Conservation (phyloP, 2,888 invertebrate species). For the Lycia hirtaria region DNA sequence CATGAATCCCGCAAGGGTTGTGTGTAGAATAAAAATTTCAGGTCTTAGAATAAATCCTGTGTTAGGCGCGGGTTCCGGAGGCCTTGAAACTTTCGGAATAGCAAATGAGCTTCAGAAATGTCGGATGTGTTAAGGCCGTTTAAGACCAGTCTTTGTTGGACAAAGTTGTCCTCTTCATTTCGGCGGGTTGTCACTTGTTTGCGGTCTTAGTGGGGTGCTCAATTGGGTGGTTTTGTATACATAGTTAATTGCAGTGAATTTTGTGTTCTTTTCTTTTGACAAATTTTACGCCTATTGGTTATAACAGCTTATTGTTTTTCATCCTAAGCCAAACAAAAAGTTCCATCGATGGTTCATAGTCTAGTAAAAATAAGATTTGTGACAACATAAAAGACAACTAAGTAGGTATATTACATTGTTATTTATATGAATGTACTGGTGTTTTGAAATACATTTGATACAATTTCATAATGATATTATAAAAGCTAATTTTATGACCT, state of each 20-base stretch:
- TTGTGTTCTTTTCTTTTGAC: neutral
- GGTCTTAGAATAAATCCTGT: conserved; percentile 45
- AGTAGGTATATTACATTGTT: too few relatives aligned
- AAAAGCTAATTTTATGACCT: too few relatives aligned
- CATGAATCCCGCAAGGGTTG: conserved; percentile 43
- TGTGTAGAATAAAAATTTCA: conserved; percentile 51
- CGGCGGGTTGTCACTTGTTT: conserved; percentile 22
- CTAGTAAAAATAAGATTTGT: too few relatives aligned
- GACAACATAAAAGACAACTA: too few relatives aligned
- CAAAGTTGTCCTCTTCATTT: conserved; percentile 34
- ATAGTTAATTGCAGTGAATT: neutral
- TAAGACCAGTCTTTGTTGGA: conserved; percentile 26
- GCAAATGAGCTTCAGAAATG: conserved; percentile 37
- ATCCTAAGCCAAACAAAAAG: neutral
- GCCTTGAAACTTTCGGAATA: conserved; percentile 48
- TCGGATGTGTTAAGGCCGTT: conserved; percentile 23
- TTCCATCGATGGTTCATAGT: too few relatives aligned
- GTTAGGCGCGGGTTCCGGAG: conserved; percentile 21
- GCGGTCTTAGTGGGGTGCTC: conserved; percentile 6
- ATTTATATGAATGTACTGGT: too few relatives aligned
- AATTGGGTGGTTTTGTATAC: conserved; percentile 5
- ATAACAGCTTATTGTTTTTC: neutral
- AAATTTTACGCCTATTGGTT: too few relatives aligned
- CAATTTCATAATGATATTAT: too few relatives aligned
- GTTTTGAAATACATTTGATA: too few relatives aligned